Conservation (phyloP, 2,888 invertebrate genomes). For the Protophormia terraenovae region DNA sequence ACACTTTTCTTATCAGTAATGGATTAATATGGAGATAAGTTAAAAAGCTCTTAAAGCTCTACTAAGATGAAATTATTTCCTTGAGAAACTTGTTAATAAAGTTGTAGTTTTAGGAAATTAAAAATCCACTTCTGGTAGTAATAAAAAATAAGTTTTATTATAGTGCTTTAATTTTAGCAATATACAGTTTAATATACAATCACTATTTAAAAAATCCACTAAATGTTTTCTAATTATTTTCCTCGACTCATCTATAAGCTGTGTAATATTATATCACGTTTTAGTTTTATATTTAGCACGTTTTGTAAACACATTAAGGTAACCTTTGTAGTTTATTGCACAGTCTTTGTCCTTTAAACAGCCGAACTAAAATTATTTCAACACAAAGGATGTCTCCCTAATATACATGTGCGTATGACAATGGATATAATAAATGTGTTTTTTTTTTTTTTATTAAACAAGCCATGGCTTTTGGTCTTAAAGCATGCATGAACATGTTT, state of each 20-base stretch:
- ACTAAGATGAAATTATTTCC: too few relatives aligned
- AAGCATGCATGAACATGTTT: conserved; percentile 2
- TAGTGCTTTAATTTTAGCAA: too few relatives aligned
- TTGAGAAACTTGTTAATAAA: too few relatives aligned
- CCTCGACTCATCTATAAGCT: neutral
- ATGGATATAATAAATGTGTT: conserved; percentile 5
- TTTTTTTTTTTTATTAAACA: conserved; percentile 3
- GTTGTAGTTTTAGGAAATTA: too few relatives aligned
- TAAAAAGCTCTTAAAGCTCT: too few relatives aligned
- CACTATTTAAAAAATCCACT: too few relatives aligned
- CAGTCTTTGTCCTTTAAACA: neutral
- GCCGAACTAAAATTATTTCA: neutral
- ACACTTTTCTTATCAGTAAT: too few relatives aligned
- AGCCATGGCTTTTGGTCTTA: conserved; percentile 4
- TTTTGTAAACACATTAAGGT: conserved; percentile 8
- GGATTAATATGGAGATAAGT: too few relatives aligned
- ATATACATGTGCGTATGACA: neutral
- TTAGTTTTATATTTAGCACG: conserved; percentile 19
- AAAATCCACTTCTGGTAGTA: too few relatives aligned
- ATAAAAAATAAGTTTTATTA: too few relatives aligned
- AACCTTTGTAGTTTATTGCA: neutral
- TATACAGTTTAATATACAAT: too few relatives aligned
- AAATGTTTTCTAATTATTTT: neutral
- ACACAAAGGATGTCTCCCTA: neutral
- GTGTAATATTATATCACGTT: conserved; percentile 4